phyloP scores from a whole-genome alignment of 2,797 vertebrate species.

The Oreochromis mossambicus region DNA sequence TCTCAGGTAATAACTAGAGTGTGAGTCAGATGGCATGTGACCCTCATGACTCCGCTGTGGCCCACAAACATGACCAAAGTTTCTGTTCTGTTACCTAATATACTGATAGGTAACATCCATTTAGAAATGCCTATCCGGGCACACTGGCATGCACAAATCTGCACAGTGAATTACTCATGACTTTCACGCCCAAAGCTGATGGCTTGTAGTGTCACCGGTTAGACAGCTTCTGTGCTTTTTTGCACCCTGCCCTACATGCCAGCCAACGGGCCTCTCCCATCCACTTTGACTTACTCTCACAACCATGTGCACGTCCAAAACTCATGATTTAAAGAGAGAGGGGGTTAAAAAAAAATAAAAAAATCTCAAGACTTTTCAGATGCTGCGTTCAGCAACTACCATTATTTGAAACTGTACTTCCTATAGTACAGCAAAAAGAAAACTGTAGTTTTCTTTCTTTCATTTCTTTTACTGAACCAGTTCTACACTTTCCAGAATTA shows the following conservation, averaged over 20 bases:
- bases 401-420: background rate
- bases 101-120: background rate
- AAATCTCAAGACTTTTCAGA: background rate
- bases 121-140: background rate
- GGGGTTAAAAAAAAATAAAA: accelerated
- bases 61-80: background rate
- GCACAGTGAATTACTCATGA: background rate
- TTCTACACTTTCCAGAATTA: background rate
- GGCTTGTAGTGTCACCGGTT: slow-evolving; percentile 78
- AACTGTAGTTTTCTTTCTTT: background rate
- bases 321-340: background rate
- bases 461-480: background rate
- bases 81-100: background rate
- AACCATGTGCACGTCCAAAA: background rate
- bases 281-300: background rate
- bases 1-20: slow-evolving; percentile 28
- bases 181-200: slow-evolving; percentile 58
- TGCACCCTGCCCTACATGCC: slow-evolving; percentile 38
- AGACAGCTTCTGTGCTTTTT: slow-evolving; percentile 64
- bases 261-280: slow-evolving; percentile 42
- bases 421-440: background rate
- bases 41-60: background rate
- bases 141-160: slow-evolving; percentile 14
- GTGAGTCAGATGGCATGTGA: slow-evolving; percentile 9
- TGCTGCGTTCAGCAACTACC: background rate